These are phyloP conservation scores for Dendrocincla fuliginosa DNA, from an alignment of 2,797 vertebrate species.

Conservation along the genomic window DNA sequence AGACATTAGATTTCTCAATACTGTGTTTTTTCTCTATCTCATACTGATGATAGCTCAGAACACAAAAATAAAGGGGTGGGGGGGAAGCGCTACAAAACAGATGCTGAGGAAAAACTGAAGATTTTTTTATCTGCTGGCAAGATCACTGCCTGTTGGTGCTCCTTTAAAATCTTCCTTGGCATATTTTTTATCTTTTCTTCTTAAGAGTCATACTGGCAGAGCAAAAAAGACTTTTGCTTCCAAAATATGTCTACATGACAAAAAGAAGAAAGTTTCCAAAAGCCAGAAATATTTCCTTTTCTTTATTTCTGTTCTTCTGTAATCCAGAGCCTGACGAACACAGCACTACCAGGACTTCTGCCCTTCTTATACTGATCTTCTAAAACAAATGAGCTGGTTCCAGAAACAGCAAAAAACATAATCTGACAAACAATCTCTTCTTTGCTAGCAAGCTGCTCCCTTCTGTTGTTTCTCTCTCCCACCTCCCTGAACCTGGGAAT, in stretches of 20 bases:
- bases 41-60: not conserved
- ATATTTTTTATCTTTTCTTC: slow-evolving; percentile 20
- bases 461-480: not conserved
- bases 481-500: not conserved
- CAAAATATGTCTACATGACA: not conserved
- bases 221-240: not conserved
- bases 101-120: not conserved
- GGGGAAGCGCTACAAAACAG: not conserved
- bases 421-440: not conserved
- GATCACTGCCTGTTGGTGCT: not conserved
- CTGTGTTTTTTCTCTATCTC: not conserved
- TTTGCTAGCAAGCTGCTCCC: not conserved
- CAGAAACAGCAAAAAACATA: not conserved
- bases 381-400: not conserved
- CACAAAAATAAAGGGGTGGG: not conserved
- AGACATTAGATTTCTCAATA: slow-evolving; percentile 3
- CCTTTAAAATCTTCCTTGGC: not conserved
- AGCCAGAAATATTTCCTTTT: not conserved
- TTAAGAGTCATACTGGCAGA: not conserved
- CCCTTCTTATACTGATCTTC: not conserved
- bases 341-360: not conserved
- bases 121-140: not conserved
- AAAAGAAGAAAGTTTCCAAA: not conserved
- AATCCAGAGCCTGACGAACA: not conserved
- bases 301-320: not conserved